Conservation (phyloP, 2,888 invertebrate genomes). For the Tolmerus cingulatus region DNA sequence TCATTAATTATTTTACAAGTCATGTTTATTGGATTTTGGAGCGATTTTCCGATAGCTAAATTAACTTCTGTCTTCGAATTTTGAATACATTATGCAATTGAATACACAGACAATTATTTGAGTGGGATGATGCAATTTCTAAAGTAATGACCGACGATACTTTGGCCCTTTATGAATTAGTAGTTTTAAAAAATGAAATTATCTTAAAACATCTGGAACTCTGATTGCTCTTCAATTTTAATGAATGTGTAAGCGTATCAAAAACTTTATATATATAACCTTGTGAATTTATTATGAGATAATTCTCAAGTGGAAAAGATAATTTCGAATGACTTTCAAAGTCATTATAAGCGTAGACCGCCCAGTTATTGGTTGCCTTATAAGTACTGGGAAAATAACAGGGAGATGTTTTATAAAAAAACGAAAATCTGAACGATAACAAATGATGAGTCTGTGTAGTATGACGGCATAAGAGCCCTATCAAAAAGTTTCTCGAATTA, state of each 20-base stretch:
- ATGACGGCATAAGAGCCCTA: background rate
- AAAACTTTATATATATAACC: background rate
- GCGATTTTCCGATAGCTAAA: background rate
- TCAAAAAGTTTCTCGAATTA: background rate
- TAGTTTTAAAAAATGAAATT: background rate
- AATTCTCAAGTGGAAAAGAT: background rate
- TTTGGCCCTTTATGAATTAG: background rate
- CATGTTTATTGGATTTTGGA: background rate
- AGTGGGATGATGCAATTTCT: background rate
- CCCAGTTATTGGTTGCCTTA: background rate
- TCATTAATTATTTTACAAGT: background rate
- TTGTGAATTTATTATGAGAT: background rate
- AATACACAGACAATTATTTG: background rate
- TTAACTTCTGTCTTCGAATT: background rate
- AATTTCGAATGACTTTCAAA: background rate
- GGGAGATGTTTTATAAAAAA: background rate
- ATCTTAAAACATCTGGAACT: background rate
- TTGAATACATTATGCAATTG: background rate
- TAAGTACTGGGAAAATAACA: background rate
- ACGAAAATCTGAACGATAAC: background rate
- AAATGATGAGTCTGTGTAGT: background rate
- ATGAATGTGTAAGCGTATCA: background rate
- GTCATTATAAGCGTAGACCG: background rate
- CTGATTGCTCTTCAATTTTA: background rate
- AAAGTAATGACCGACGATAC: background rate